Evolutionary conservation across 1,140 invertebrate genomes (phyloP).

Genomic region (Antheraea mylitta): DNA sequence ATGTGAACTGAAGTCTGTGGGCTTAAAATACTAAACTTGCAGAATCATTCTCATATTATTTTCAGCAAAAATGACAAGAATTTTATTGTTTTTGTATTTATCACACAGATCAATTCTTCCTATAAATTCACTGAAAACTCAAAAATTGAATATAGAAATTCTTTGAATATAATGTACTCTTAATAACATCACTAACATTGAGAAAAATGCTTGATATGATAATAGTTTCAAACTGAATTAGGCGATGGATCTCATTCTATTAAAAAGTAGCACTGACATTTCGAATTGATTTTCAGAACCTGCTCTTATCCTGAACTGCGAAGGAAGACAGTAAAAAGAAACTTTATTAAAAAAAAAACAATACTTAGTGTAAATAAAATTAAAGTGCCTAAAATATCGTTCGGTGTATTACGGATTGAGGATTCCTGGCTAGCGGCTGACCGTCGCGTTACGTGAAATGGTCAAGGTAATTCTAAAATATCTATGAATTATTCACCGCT

Average conservation of each 20-base stretch:
- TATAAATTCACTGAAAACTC: too few species aligned
- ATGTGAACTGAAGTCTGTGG: too few species aligned
- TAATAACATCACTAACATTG: too few species aligned
- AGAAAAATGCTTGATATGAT: too few species aligned
- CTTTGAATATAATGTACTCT: too few species aligned
- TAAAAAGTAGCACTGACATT: slow-evolving; percentile 32
- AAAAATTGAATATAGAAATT: too few species aligned
- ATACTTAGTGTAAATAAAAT: slow-evolving; percentile 39
- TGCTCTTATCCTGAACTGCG: slow-evolving; percentile 65
- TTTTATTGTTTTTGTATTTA: too few species aligned
- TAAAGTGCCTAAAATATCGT: slow-evolving; percentile 56
- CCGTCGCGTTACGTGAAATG: slow-evolving; percentile 70
- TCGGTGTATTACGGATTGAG: slow-evolving; percentile 48
- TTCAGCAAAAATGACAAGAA: too few species aligned
- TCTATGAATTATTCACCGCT: slow-evolving; percentile 70
- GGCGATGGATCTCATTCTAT: background rate
- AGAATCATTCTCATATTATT: too few species aligned
- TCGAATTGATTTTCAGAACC: slow-evolving; percentile 69
- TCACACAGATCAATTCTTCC: too few species aligned
- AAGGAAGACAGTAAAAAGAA: slow-evolving; percentile 58
- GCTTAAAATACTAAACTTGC: too few species aligned
- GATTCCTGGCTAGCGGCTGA: slow-evolving; percentile 47
- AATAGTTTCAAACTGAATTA: background rate
- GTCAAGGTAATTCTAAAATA: slow-evolving; percentile 72
- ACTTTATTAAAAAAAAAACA: slow-evolving; percentile 32